phyloP scores from a whole-genome alignment of 2,888 invertebrate genomes.

The Plutella xylostella region DNA sequence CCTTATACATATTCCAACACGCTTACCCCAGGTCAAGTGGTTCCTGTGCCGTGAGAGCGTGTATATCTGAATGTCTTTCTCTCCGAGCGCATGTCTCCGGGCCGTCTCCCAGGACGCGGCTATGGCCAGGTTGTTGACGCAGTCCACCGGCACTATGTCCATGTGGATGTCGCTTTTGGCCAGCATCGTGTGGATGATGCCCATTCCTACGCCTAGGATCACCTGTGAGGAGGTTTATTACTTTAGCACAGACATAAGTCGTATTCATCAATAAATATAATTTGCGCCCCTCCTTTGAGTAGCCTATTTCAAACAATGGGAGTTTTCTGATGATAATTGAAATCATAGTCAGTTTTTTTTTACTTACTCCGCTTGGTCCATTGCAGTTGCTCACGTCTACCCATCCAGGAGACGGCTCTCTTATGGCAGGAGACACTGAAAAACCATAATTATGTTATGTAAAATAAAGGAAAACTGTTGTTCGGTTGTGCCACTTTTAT shows the following conservation, averaged over 20 bases:
- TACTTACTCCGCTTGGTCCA: conserved; percentile 20
- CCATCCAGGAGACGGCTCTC: conserved; percentile 18
- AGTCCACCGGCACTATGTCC: conserved; percentile 16
- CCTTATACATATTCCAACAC: too few relatives aligned
- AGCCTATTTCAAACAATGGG: too few relatives aligned
- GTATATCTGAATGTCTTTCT: conserved; percentile 12
- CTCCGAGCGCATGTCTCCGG: background rate
- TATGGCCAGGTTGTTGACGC: conserved; percentile 15
- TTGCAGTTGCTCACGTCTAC: conserved; percentile 15
- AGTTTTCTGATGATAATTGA: too few relatives aligned
- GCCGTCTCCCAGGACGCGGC: conserved; percentile 15
- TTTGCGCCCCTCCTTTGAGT: too few relatives aligned
- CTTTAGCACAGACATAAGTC: too few relatives aligned
- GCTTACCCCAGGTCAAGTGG: conserved; percentile 13
- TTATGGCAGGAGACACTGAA: conserved; percentile 15
- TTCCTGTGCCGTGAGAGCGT: conserved; percentile 10
- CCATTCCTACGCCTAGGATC: conserved; percentile 13
- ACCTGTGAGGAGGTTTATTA: too few relatives aligned
- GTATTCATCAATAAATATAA: too few relatives aligned
- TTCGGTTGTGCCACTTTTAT: too few relatives aligned
- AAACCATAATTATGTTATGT: too few relatives aligned
- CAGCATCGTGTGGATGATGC: conserved; percentile 13
- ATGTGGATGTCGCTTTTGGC: conserved; percentile 2
- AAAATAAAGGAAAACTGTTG: too few relatives aligned
- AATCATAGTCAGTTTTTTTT: too few relatives aligned